phyloP scores from a whole-genome alignment of 2,113 vertebrate genomes.

The Plestiodon gilberti region DNA sequence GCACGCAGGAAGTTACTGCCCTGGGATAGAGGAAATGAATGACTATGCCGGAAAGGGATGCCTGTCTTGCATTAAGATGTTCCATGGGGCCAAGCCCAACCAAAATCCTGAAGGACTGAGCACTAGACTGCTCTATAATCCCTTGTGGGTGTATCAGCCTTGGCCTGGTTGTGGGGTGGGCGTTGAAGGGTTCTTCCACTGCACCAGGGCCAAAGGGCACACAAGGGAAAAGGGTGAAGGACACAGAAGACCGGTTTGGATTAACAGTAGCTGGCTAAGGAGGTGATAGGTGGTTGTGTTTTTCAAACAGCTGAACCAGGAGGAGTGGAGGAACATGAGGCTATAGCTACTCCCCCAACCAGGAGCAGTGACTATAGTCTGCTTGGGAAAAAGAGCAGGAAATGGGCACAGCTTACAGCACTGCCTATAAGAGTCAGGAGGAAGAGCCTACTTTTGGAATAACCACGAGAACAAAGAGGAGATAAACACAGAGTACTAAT shows the following conservation, averaged over 20 bases:
- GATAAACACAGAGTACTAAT: neutral
- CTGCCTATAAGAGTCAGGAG: neutral
- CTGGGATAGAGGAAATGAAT: conserved; percentile 66
- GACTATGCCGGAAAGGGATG: neutral
- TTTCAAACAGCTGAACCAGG: neutral
- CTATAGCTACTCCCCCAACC: neutral
- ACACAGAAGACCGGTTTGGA: too few species aligned
- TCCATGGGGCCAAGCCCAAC: neutral
- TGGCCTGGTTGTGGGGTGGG: neutral
- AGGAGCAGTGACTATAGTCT: neutral
- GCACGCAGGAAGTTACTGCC: conserved; percentile 97
- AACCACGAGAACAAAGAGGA: neutral
- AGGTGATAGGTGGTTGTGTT: neutral
- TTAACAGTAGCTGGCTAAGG: neutral
- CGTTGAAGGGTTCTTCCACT: too few species aligned
- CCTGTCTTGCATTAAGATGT: neutral
- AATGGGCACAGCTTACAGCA: neutral
- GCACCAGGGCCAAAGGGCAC: neutral
- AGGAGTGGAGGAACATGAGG: neutral
- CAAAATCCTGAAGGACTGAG: neutral
- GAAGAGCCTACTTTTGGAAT: neutral
- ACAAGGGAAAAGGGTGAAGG: neutral
- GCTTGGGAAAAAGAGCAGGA: neutral
- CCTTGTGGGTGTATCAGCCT: too few species aligned
- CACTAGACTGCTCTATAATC: neutral